Evolutionary conservation across 2,888 invertebrate species (phyloP).

Genomic region (Celastrina argiolus): DNA sequence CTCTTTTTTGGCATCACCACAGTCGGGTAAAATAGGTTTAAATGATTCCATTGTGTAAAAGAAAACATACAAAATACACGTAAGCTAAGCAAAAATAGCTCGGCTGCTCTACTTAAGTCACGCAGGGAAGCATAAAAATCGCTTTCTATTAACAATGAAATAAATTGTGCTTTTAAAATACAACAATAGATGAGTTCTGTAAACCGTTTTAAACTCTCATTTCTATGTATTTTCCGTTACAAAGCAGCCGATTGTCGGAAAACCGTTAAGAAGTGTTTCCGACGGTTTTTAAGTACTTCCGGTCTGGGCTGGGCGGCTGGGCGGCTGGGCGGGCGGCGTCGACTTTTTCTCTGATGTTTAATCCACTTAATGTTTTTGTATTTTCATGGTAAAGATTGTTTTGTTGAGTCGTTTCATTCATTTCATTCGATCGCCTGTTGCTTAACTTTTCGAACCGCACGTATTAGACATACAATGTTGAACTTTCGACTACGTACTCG

Average conservation of each 20-base stretch:
- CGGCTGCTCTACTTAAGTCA: conserved; percentile 27
- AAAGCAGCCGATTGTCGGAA: conserved; percentile 23
- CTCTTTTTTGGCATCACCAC: too few species aligned
- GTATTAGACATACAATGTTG: neutral
- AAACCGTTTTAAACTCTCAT: neutral
- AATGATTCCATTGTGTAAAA: too few species aligned
- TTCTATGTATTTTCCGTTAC: conserved; percentile 14
- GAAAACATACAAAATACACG: too few species aligned
- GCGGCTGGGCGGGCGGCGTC: conserved; percentile 25
- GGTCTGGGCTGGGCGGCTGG: too few species aligned
- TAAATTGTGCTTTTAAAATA: conserved; percentile 3
- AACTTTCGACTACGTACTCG: neutral
- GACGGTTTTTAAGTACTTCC: conserved; percentile 29
- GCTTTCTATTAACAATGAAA: conserved; percentile 8
- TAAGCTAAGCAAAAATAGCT: conserved; percentile 39
- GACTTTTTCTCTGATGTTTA: conserved; percentile 16
- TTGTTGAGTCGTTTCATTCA: neutral
- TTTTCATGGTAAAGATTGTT: neutral
- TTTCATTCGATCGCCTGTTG: neutral
- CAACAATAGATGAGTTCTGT: conserved; percentile 7
- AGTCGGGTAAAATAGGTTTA: too few species aligned
- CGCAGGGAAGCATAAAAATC: neutral
- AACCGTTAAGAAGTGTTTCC: conserved; percentile 31
- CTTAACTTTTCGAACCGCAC: neutral
- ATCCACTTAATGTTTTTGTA: conserved; percentile 10